Base-by-base conservation (phyloP, 2,797 vertebrate species). In the Muraenolepis orangiensis region DNA sequence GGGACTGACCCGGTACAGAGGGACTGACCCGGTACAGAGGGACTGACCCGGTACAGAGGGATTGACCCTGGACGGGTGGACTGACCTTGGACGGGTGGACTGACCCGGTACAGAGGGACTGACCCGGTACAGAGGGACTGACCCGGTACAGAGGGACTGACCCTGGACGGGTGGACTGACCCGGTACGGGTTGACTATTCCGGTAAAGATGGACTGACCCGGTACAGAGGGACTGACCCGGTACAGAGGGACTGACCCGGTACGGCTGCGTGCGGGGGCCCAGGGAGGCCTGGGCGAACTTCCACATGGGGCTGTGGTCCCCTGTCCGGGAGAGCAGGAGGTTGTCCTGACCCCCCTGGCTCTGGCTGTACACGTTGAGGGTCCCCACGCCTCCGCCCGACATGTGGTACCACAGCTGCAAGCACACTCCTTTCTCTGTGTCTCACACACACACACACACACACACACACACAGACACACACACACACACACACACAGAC, bases 331-430 rank as follows among this genome's bases (percentile, higher is more conserved):
- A 93, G 81, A 93, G 90, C 74, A 93, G 82, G 79, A 87, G 73
- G 66, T 61, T 76, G 40, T 40, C 36, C 28, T 75, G 76, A 36
- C 84, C 89, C 0, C 82, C 81, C 66, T 83, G 82, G 51, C 72
- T 82, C 76, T 90, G 76, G 81, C 93, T 91, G 85, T 93, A 94
- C 75, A 94, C 80, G 14, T 93, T 94, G 64, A 94, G 74, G 0
- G 66, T 88, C 66, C 92, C 92, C 26, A 88, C 75, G 32, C 81
- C 90, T 77, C 66, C 69, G 23, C 92, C 93, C 6, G 83, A 85
- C 92, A 94, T 91, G 90, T 93, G 87, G 84, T 91, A 94, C 94
- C 93, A 94, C 70, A 94, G 78, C 81, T 94, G 90, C 51, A 94
- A 40, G 76, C 94, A 94, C 12, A 78, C 81, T 23, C 80, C 85